A percentile compares a stretch with the other conserved stretches of the same genome.
Conservation (phyloP, 2,888 invertebrate genomes). For the Anaspis maculata region DNA sequence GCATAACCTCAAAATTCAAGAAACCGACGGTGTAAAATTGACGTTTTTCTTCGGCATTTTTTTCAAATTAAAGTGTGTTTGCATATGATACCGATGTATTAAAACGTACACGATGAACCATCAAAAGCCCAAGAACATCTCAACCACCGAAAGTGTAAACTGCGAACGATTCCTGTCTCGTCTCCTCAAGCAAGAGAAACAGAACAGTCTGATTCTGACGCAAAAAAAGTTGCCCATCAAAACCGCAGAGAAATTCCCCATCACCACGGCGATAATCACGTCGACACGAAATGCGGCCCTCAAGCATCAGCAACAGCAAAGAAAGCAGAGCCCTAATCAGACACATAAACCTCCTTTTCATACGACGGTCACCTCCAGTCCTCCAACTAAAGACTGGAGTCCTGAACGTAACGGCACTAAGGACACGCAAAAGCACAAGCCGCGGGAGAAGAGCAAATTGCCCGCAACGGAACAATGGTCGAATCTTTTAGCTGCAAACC, state of each 20-base stretch:
- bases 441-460: neutral
- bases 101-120: neutral
- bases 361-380: too few relatives aligned
- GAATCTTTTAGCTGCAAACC: conserved; percentile 26
- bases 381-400: too few relatives aligned
- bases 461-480: conserved; percentile 22
- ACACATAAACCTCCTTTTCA: too few relatives aligned
- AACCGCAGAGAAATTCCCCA: neutral
- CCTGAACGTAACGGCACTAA: too few relatives aligned
- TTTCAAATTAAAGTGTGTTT: too few relatives aligned
- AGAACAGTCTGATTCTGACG: too few relatives aligned
- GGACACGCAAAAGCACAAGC: neutral
- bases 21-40: too few relatives aligned
- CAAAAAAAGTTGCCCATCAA: conserved; percentile 1
- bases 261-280: neutral
- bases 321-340: neutral
- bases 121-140: neutral
- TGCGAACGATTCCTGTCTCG: conserved; percentile 8
- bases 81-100: too few relatives aligned
- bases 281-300: too few relatives aligned
- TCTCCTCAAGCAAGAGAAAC: conserved; percentile 6
- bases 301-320: too few relatives aligned
- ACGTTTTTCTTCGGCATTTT: conserved; percentile 1
- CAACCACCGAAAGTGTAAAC: conserved; percentile 1
- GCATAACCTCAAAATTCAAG: neutral